Evolutionary conservation across 23 tunicate genomes (phyloP).

Genomic region (Styela clava): DNA sequence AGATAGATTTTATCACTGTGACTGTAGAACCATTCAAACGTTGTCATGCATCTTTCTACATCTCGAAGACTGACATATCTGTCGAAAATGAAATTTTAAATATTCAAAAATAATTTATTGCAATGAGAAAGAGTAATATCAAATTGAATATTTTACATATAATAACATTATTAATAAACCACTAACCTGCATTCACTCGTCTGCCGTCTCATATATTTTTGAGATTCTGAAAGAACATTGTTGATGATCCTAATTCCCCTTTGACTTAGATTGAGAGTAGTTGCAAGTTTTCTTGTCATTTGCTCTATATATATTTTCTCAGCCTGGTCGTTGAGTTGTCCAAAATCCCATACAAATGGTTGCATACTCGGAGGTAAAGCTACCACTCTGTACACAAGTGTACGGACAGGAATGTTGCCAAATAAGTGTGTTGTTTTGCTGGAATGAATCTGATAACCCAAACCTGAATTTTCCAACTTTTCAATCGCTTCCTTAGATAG

Average conservation of each 20-base stretch:
- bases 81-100: no score
- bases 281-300: slow-evolving; percentile 46
- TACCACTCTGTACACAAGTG: slow-evolving; percentile 52
- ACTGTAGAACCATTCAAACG: slow-evolving; percentile 55
- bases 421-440: slow-evolving; percentile 36
- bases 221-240: slow-evolving; percentile 34
- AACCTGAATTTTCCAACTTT: slow-evolving; percentile 54
- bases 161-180: no score
- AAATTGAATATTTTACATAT: no score
- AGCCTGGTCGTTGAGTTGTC: slow-evolving; percentile 55
- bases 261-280: slow-evolving; percentile 14
- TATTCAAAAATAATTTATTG: no score
- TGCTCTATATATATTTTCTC: slow-evolving; percentile 54
- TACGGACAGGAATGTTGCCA: slow-evolving; percentile 65
- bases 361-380: slow-evolving; percentile 72
- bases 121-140: no score
- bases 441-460: slow-evolving; percentile 58
- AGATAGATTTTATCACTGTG: slow-evolving; percentile 18
- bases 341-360: slow-evolving; percentile 83
- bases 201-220: slow-evolving; percentile 44
- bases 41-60: slow-evolving; percentile 69
- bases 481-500: slow-evolving; percentile 36
- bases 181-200: slow-evolving; percentile 40
- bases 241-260: slow-evolving; percentile 22
- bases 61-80: slow-evolving; percentile 85